Percentiles rank a stretch among this genome's conserved stretches.
phyloP scores from a whole-genome alignment of 2,888 invertebrate species.

The Malthinus seriepunctatus region DNA sequence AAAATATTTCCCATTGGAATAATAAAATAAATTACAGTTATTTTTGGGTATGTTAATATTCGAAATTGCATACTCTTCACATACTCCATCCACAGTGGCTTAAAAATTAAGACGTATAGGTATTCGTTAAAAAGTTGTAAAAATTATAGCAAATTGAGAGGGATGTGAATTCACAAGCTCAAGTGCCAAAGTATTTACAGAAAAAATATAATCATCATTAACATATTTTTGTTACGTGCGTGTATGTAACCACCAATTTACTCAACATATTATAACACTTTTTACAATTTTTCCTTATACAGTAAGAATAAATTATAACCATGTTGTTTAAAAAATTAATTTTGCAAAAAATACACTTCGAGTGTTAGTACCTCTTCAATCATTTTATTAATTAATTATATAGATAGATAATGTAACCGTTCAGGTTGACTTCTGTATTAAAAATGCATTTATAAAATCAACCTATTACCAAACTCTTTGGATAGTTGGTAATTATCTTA shows the following conservation, averaged over 20 bases:
- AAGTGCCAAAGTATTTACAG: not conserved
- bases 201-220: slow-evolving; percentile 5
- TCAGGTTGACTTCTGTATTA: slow-evolving; percentile 7
- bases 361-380: no score
- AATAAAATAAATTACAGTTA: not conserved
- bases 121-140: not conserved
- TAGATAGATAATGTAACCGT: not conserved
- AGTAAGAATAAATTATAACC: slow-evolving; percentile 1
- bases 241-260: not conserved
- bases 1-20: not conserved
- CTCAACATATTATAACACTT: slow-evolving; percentile 4
- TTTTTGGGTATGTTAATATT: no score
- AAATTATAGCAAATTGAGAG: not conserved
- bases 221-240: slow-evolving; percentile 1
- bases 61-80: no score
- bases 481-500: slow-evolving; percentile 6
- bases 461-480: slow-evolving; percentile 4
- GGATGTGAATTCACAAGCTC: not conserved
- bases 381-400: not conserved
- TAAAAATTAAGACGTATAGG: not conserved
- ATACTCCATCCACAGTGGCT: not conserved
- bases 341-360: not conserved
- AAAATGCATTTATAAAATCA: slow-evolving; percentile 12
- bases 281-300: not conserved
- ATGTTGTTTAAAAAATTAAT: not conserved